Conservation (phyloP, 1,140 invertebrate genomes). For the Cataglyphis hispanica region DNA sequence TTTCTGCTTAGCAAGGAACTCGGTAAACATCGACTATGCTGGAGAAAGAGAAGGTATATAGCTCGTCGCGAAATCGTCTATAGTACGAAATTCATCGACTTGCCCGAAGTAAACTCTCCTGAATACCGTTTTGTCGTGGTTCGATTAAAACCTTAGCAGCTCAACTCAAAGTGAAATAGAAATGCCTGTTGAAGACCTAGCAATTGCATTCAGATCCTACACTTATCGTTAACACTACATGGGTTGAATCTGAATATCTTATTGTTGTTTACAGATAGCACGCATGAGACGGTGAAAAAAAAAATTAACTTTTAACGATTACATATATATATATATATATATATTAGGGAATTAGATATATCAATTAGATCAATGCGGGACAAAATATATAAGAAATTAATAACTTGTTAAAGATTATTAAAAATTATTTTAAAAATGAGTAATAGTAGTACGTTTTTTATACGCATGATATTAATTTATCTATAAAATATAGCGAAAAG, state of each 20-base stretch:
- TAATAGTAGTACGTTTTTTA: not conserved
- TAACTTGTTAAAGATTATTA: not conserved
- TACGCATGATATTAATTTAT: not conserved
- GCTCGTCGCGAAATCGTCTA: conserved; percentile 8
- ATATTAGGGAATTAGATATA: not conserved
- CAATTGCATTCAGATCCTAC: not conserved
- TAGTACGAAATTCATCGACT: conserved; percentile 52
- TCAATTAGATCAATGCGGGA: not conserved
- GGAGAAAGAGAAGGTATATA: conserved; percentile 12
- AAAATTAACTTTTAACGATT: not conserved
- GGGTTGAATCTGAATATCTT: not conserved
- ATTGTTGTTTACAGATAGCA: not conserved
- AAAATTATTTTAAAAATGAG: not conserved
- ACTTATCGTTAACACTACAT: not conserved
- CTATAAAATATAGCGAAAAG: not conserved
- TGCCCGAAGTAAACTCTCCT: conserved; percentile 10
- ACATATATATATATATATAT: not conserved
- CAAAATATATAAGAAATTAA: not conserved
- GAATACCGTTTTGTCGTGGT: conserved; percentile 25
- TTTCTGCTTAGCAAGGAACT: conserved; percentile 54
- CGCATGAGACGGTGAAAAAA: no score
- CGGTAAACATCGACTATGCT: conserved; percentile 19
- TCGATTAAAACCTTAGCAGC: conserved; percentile 33
- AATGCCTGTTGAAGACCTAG: not conserved
- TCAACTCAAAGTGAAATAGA: conserved; percentile 43